A percentile compares a stretch with the other conserved stretches of the same genome.
phyloP scores from a whole-genome alignment of 2,888 invertebrate species.

The Nomada ferruginata region DNA sequence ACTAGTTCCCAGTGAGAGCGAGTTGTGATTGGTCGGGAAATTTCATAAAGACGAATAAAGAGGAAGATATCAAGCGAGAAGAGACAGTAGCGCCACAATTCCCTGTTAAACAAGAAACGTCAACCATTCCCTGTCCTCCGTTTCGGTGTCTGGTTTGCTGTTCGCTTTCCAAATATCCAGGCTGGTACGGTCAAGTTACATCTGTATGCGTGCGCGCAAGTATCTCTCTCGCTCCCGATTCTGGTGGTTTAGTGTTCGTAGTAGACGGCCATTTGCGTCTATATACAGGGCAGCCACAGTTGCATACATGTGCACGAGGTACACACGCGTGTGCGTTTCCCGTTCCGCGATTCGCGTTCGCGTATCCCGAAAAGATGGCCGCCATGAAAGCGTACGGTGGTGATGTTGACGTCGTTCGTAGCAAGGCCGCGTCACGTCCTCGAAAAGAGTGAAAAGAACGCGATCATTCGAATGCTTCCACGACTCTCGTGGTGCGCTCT shows the following conservation, averaged over 20 bases:
- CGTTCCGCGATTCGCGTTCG: slow-evolving; percentile 71
- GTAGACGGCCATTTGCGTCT: slow-evolving; percentile 30
- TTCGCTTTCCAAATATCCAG: slow-evolving; percentile 60
- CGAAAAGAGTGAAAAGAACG: slow-evolving; percentile 74
- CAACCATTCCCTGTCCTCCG: slow-evolving; percentile 50
- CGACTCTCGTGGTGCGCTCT: slow-evolving; percentile 54
- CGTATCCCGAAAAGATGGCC: slow-evolving; percentile 81
- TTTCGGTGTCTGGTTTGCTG: slow-evolving; percentile 36
- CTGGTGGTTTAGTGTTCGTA: slow-evolving; percentile 4
- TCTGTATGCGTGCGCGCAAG: slow-evolving; percentile 53
- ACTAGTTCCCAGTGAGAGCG: slow-evolving; percentile 2
- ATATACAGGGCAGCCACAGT: slow-evolving; percentile 30
- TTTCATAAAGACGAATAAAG: slow-evolving; percentile 4
- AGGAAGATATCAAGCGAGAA: slow-evolving; percentile 17
- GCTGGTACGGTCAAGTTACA: slow-evolving; percentile 51
- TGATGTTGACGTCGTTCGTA: slow-evolving; percentile 82
- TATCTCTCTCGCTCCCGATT: slow-evolving; percentile 37
- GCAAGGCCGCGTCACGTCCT: slow-evolving; percentile 78
- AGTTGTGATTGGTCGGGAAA: slow-evolving; percentile 41
- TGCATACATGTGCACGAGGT: slow-evolving; percentile 33
- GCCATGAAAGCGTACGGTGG: slow-evolving; percentile 83
- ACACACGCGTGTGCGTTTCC: slow-evolving; percentile 66
- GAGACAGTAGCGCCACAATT: slow-evolving; percentile 63
- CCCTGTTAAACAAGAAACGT: slow-evolving; percentile 46
- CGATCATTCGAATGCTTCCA: slow-evolving; percentile 69